Conservation (phyloP, 2,797 vertebrate genomes). For the Chloroceryle amazona region DNA sequence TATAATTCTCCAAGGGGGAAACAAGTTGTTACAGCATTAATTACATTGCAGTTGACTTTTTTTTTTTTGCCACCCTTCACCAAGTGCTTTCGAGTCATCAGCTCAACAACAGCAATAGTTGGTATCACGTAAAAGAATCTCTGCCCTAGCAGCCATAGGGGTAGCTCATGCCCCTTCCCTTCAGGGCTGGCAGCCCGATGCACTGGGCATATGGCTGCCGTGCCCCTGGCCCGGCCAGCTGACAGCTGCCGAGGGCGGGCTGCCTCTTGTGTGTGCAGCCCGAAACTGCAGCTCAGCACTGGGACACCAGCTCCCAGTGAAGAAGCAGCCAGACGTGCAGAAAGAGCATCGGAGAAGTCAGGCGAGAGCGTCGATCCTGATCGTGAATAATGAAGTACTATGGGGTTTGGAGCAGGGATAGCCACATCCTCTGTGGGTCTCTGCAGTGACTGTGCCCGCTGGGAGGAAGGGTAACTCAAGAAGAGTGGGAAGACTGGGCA, state of each 20-base stretch:
- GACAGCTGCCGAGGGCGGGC: background rate
- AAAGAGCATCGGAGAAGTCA: fast-evolving
- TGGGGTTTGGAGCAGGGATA: background rate
- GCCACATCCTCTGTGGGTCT: background rate
- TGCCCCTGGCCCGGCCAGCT: background rate
- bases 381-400: background rate
- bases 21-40: conserved; percentile 88
- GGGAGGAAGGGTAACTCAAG: background rate
- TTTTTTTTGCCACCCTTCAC: conserved; percentile 33
- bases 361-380: fast-evolving
- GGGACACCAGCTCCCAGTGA: background rate
- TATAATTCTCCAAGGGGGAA: conserved; percentile 87
- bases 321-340: background rate
- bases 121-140: background rate
- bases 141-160: background rate
- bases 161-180: background rate
- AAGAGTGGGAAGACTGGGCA: background rate
- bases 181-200: fast-evolving
- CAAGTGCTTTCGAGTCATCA: conserved; percentile 37
- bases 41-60: conserved; percentile 80
- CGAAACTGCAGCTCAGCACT: background rate
- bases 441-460: fast-evolving
- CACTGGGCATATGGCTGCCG: background rate
- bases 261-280: background rate
- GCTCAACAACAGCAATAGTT: background rate